Conservation (phyloP, 2,113 vertebrate genomes). For the Oostethus manadensis region DNA sequence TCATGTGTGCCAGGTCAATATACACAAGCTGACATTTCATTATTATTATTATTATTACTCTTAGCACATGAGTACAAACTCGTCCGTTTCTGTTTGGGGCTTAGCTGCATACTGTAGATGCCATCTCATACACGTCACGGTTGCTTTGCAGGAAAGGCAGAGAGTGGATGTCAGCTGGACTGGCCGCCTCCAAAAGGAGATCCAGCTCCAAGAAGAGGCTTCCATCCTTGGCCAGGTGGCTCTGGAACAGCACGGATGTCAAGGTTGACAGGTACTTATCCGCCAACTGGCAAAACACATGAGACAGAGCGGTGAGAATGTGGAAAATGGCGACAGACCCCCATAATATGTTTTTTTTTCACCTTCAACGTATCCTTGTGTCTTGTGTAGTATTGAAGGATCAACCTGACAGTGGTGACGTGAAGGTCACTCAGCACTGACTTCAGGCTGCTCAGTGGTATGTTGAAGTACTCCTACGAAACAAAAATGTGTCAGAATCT, state of each 20-base stretch:
- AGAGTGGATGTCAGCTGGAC: constrained; percentile 54
- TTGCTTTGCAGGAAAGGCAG: constrained; percentile 64
- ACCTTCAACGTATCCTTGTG: constrained; percentile 63
- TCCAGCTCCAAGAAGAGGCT: constrained; percentile 64
- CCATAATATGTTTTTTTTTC: background rate
- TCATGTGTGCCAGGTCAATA: too few relatives aligned
- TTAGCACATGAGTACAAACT: too few relatives aligned
- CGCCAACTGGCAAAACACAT: constrained; percentile 54
- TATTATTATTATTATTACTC: too few relatives aligned
- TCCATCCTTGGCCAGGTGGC: constrained; percentile 51
- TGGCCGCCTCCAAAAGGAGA: constrained; percentile 57
- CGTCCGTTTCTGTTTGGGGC: background rate
- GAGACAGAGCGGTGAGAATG: background rate
- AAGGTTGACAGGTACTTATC: constrained; percentile 60
- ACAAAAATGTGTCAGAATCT: background rate
- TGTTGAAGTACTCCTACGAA: constrained; percentile 70
- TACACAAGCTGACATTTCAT: too few relatives aligned
- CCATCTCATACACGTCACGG: constrained; percentile 58
- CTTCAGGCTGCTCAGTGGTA: constrained; percentile 52
- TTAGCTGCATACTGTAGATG: background rate
- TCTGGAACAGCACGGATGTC: constrained; percentile 67
- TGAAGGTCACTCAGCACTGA: constrained; percentile 60
- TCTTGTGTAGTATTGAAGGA: constrained; percentile 64
- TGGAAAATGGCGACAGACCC: background rate
- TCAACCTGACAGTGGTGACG: constrained; percentile 56